These are phyloP conservation scores for Scaptomyza montana DNA, from an alignment of 1,140 invertebrate genomes.

Conservation along the genomic window DNA sequence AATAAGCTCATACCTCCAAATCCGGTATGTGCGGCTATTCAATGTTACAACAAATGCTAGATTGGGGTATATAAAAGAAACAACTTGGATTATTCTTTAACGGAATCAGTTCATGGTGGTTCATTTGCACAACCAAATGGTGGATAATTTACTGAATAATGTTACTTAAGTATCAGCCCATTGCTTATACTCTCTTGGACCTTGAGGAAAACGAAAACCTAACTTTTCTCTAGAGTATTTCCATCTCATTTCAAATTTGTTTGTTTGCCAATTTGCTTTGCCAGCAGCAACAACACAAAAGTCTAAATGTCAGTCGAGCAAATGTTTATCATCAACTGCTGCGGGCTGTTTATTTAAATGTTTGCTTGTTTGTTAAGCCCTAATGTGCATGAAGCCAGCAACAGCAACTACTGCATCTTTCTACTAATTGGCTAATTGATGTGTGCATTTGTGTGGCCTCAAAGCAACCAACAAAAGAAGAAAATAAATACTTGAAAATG, in stretches of 20 bases:
- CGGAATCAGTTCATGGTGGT: too few relatives aligned
- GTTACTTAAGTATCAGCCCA: neutral
- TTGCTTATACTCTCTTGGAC: neutral
- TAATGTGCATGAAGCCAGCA: constrained; percentile 2
- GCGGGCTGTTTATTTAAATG: constrained; percentile 34
- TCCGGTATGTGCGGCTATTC: too few relatives aligned
- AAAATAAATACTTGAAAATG: neutral
- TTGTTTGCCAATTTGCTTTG: constrained; percentile 39
- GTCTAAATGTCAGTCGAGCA: constrained; percentile 28
- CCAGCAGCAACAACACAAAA: constrained; percentile 27
- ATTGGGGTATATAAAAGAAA: too few relatives aligned
- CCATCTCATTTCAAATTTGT: neutral
- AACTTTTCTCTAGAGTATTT: neutral
- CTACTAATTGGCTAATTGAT: constrained; percentile 38
- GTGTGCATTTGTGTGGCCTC: constrained; percentile 25
- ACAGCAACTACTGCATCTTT: constrained; percentile 3
- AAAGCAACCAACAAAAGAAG: neutral
- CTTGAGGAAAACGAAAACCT: neutral
- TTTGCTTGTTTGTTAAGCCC: constrained; percentile 26
- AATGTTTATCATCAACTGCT: constrained; percentile 39
- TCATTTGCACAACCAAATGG: too few relatives aligned
- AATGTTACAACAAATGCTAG: too few relatives aligned
- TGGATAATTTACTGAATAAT: too few relatives aligned
- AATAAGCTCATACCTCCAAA: too few relatives aligned
- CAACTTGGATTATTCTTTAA: too few relatives aligned